Evolutionary conservation across 2,888 invertebrate species (phyloP), one percentile per base, ranked within the genome.

Genomic region (Ecliptopera silaceata): DNA sequence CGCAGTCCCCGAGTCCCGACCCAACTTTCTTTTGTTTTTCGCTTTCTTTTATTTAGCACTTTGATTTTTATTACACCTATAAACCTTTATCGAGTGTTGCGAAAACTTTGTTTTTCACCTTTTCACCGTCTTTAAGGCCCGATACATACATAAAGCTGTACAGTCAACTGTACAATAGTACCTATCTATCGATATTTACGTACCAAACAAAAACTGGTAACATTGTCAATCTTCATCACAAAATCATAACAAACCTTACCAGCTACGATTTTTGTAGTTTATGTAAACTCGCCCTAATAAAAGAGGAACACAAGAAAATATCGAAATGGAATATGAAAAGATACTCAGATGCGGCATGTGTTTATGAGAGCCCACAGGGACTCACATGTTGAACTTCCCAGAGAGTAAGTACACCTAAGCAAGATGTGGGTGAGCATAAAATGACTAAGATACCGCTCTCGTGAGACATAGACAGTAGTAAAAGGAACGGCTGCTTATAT

Each of bases 371-470:
- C 78, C 88, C 83, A 69, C 66, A 68, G 88, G 86, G 89, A 87
- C 76, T 76, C 77, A 75, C 83, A 79, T 79, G 81, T 77, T 79
- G 80, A 85, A 85, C 82, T 88, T 84, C 63, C 63, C 79, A 74
- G 78, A 73, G 74, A 80, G 80, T 82, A 83, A 80, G 82, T 81
- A 82, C 79, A 74, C 71, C 70, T 78, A 69, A 74, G 82, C 77
- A 82, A 82, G 84, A 84, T 84, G 83, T 58, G 84, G 83, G 85
- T 84, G 82, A 84, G 79, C 88, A 88, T 89, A 89, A 90, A 90
- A 89, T 87, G 84, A 88, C 88, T 90, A 87, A 90, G 86, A 88
- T 90, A 90, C 88, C 79, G 84, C 86, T 81, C 88, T 88, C 88
- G 76, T 82, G 86, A 89, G 89, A 86, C 86, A 84, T 86, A 85